A percentile compares a stretch with the other conserved stretches of the same genome.
Evolutionary conservation across 2,113 vertebrate genomes (phyloP).

Genomic region (Acrocephalus arundinaceus): DNA sequence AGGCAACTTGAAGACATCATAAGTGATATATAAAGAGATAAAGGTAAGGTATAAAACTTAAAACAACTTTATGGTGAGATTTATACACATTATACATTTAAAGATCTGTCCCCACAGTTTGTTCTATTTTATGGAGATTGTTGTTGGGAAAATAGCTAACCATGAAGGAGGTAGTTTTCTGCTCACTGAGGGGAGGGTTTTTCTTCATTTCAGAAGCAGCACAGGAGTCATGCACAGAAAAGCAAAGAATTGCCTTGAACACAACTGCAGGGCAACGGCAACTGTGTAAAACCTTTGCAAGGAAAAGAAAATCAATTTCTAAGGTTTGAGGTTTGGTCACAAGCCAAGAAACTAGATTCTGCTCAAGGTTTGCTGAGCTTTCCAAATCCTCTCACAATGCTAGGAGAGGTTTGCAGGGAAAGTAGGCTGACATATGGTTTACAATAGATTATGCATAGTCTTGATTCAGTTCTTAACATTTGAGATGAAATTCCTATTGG

Average conservation of each 20-base stretch:
- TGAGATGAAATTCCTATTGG: conserved; percentile 15
- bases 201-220: background rate
- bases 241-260: background rate
- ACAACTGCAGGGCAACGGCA: background rate
- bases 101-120: background rate
- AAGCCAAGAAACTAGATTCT: conserved; percentile 41
- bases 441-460: conserved; percentile 30
- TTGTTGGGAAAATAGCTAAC: background rate
- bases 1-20: background rate
- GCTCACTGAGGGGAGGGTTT: background rate
- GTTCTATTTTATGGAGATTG: background rate
- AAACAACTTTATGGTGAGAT: background rate
- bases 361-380: conserved; percentile 44
- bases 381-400: conserved; percentile 42
- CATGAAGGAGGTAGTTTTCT: background rate
- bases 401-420: conserved; percentile 10
- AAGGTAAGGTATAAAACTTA: background rate
- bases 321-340: conserved; percentile 46
- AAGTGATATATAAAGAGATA: background rate
- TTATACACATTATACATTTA: background rate
- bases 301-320: conserved; percentile 35
- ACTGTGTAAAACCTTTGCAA: conserved; percentile 10
- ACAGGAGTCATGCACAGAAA: background rate
- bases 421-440: background rate
- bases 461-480: conserved; percentile 24